Evolutionary conservation across 2,113 vertebrate species (phyloP).

Genomic region (Anhinga rufa): DNA sequence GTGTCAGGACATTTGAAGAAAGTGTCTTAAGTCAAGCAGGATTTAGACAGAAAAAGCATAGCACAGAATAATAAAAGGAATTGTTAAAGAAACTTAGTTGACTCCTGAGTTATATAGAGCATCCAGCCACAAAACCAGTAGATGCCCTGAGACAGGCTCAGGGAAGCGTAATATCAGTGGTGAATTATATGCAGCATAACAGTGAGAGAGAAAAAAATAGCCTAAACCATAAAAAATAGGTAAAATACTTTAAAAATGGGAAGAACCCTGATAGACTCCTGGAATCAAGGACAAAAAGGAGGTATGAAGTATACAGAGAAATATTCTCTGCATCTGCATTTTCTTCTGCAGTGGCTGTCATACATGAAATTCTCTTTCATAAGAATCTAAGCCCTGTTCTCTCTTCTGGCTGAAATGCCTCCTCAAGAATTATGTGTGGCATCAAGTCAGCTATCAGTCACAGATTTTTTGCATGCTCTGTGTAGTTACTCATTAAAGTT

Average conservation of each 20-base stretch:
- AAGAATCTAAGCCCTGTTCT: background rate
- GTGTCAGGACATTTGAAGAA: background rate
- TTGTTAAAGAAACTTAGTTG: background rate
- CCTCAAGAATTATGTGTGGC: background rate
- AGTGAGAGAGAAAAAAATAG: background rate
- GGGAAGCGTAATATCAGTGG: background rate
- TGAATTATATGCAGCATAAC: background rate
- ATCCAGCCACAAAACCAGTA: background rate
- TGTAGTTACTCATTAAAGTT: background rate
- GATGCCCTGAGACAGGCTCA: background rate
- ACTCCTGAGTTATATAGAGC: background rate
- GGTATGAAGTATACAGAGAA: background rate
- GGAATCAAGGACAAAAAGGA: background rate
- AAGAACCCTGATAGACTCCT: background rate
- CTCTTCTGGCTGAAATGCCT: background rate
- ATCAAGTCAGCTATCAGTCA: background rate
- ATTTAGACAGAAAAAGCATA: slow-evolving; percentile 7
- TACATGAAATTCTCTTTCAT: background rate
- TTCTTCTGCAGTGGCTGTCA: background rate
- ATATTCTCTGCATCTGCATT: background rate
- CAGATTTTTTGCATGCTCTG: background rate
- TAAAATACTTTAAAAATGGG: background rate
- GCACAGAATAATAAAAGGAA: background rate
- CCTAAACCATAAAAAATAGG: background rate
- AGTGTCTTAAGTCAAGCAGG: background rate